A percentile compares a stretch with the other conserved stretches of the same genome.
Conservation (phyloP, 1,140 invertebrate species). For the Nymphalis io region DNA sequence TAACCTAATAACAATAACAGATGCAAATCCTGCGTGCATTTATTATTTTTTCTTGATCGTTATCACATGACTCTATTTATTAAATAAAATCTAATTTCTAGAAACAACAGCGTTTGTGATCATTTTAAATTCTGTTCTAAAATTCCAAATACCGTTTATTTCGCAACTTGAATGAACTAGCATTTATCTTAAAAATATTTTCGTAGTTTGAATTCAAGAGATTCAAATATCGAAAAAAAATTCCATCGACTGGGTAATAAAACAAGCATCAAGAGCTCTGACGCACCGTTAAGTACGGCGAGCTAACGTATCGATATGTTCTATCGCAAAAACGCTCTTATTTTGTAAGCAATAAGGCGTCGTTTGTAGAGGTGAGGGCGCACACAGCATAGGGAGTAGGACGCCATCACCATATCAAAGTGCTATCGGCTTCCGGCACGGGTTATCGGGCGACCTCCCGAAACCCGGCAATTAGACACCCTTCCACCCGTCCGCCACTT, state of each 20-base stretch:
- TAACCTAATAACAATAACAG: too few relatives aligned
- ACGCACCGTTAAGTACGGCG: slow-evolving; percentile 28
- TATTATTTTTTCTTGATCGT: too few relatives aligned
- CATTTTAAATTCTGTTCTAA: too few relatives aligned
- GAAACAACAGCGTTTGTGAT: too few relatives aligned
- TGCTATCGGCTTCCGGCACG: slow-evolving; percentile 72
- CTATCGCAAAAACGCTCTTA: slow-evolving; percentile 21
- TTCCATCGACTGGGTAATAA: slow-evolving; percentile 32
- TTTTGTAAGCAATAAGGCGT: slow-evolving; percentile 5
- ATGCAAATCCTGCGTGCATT: too few relatives aligned
- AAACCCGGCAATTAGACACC: slow-evolving; percentile 71
- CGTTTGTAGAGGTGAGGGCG: slow-evolving; percentile 5
- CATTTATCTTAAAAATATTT: slow-evolving; percentile 26
- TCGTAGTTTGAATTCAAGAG: slow-evolving; percentile 19
- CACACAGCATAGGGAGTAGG: slow-evolving; percentile 31
- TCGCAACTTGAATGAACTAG: background rate
- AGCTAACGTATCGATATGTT: background rate
- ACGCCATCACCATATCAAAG: slow-evolving; percentile 69
- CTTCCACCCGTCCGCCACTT: slow-evolving; percentile 59
- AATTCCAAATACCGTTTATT: background rate
- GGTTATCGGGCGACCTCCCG: slow-evolving; percentile 75
- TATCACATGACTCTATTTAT: too few relatives aligned
- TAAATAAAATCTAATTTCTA: too few relatives aligned
- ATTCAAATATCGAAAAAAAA: slow-evolving; percentile 27
- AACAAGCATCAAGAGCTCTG: slow-evolving; percentile 29